phyloP scores from a whole-genome alignment of 2,113 vertebrate species.

The Oryzias javanicus region DNA sequence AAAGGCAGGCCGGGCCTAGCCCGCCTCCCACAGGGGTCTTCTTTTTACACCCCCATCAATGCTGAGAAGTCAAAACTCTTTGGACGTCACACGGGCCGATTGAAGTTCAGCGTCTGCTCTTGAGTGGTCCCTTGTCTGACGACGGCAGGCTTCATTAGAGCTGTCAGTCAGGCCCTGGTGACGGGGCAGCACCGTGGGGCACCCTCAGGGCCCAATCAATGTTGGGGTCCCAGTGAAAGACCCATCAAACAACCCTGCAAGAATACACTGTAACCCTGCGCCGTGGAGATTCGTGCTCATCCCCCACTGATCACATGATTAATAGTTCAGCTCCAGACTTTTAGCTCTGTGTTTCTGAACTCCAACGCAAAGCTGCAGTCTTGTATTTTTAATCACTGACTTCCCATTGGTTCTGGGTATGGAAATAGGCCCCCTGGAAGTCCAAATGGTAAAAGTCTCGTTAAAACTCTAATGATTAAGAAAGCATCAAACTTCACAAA shows the following conservation, averaged over 20 bases:
- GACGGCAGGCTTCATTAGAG: conserved; percentile 77
- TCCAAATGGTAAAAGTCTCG: conserved; percentile 29
- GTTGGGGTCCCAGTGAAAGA: conserved; percentile 70
- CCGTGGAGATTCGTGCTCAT: conserved; percentile 34
- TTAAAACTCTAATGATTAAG: conserved; percentile 52
- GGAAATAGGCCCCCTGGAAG: conserved; percentile 53
- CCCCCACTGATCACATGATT: conserved; percentile 71
- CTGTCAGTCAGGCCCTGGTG: conserved; percentile 77
- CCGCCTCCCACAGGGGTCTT: conserved; percentile 61
- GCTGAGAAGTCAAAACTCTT: conserved; percentile 68
- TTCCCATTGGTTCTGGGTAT: conserved; percentile 50
- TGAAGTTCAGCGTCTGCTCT: conserved; percentile 72
- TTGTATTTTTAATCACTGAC: conserved; percentile 67
- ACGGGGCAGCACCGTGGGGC: conserved; percentile 66
- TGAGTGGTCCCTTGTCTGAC: conserved; percentile 55
- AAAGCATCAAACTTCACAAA: conserved; percentile 48
- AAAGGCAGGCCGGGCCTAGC: conserved; percentile 57
- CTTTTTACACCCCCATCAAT: conserved; percentile 40
- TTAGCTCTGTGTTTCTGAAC: conserved; percentile 55
- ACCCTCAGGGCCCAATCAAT: conserved; percentile 79
- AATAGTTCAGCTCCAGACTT: conserved; percentile 53
- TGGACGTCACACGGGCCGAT: conserved; percentile 71
- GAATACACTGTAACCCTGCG: conserved; percentile 50
- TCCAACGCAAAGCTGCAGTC: conserved; percentile 51
- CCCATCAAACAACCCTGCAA: conserved; percentile 70